Percentiles rank a stretch among this genome's conserved stretches.
These are phyloP conservation scores for Laticauda colubrina DNA, from an alignment of 2,113 vertebrate species.

Conservation along the genomic window DNA sequence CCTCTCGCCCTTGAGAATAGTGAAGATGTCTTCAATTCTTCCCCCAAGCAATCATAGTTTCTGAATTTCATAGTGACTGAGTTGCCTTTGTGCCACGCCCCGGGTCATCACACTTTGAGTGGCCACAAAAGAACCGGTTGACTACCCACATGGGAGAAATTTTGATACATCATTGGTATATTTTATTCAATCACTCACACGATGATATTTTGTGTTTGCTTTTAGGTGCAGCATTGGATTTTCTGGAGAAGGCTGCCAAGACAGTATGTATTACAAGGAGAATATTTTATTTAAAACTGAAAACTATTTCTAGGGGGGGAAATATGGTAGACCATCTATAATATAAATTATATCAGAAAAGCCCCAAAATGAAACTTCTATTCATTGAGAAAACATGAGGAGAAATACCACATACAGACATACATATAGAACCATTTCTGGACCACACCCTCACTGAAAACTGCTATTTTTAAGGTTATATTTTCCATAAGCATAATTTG, in stretches of 20 bases:
- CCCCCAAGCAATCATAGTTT: too few species aligned
- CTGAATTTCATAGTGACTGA: too few species aligned
- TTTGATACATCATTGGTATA: not conserved
- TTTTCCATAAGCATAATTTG: not conserved
- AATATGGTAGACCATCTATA: not conserved
- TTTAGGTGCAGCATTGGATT: constrained; percentile 70
- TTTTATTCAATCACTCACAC: not conserved
- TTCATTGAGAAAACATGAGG: not conserved
- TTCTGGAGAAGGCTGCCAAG: constrained; percentile 51
- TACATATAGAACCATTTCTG: not conserved
- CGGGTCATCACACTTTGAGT: not conserved
- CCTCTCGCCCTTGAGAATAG: too few species aligned
- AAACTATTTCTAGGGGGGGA: not conserved
- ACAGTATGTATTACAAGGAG: constrained; percentile 66
- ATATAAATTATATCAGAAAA: not conserved
- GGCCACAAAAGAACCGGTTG: not conserved
- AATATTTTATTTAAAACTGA: constrained; percentile 23
- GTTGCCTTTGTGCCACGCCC: too few species aligned
- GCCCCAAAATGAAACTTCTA: not conserved
- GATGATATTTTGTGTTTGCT: not conserved
- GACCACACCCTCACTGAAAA: not conserved
- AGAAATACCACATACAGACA: too few species aligned
- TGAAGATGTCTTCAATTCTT: too few species aligned
- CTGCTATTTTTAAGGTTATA: not conserved
- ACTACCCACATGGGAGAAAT: not conserved